Evolutionary conservation across 1,140 invertebrate genomes (phyloP).

Genomic region (Brachionus plicatilis): DNA sequence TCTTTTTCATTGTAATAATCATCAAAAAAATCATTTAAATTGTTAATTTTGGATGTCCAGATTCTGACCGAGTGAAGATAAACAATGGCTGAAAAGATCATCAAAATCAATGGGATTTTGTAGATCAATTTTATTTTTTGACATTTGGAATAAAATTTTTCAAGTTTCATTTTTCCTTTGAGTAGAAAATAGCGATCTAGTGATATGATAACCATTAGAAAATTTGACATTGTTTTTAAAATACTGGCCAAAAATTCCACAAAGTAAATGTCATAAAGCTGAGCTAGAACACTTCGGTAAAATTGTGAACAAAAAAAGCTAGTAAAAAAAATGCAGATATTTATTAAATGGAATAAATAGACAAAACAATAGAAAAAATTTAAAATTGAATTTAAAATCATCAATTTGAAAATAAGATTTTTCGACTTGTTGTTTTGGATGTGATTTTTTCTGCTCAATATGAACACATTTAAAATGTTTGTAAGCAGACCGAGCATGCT

Average conservation of each 20-base stretch:
- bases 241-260: background rate
- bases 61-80: background rate
- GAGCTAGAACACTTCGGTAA: background rate
- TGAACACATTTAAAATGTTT: background rate
- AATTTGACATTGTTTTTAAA: slow-evolving; percentile 2
- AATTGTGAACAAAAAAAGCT: background rate
- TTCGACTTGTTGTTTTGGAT: background rate
- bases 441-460: background rate
- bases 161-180: background rate
- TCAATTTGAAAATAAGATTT: background rate
- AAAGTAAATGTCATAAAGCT: slow-evolving; percentile 8
- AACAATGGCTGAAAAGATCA: background rate
- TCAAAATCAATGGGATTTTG: background rate
- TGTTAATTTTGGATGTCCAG: background rate
- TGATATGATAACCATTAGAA: background rate
- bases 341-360: background rate
- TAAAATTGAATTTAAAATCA: background rate
- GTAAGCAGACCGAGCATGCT: background rate
- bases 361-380: background rate
- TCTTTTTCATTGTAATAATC: background rate
- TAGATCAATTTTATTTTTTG: background rate
- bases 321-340: background rate
- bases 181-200: background rate
- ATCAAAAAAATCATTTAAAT: background rate
- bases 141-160: background rate